Conservation (phyloP, 2,888 invertebrate genomes). For the Drosophila bunnanda region DNA sequence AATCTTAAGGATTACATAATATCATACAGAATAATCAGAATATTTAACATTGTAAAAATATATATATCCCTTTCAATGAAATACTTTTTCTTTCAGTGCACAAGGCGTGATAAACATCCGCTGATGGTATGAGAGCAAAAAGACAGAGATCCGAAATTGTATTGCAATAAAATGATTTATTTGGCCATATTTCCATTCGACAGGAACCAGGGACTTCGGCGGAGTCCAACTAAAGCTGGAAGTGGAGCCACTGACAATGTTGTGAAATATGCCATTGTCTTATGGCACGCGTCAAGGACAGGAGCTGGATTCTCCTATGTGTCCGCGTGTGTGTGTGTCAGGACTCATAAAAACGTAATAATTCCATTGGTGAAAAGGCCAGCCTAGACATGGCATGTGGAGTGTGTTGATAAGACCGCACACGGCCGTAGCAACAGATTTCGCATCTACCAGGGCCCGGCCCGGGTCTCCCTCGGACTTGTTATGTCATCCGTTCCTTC, state of each 20-base stretch:
- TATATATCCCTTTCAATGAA: too few relatives aligned
- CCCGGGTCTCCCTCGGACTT: constrained; percentile 9
- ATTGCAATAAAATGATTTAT: constrained; percentile 79
- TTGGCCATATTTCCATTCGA: constrained; percentile 59
- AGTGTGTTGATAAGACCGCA: constrained; percentile 63
- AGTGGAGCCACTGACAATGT: constrained; percentile 48
- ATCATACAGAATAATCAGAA: not conserved
- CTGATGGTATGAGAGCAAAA: constrained; percentile 6
- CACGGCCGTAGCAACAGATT: constrained; percentile 64
- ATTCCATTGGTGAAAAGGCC: constrained; percentile 63
- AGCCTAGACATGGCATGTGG: constrained; percentile 42
- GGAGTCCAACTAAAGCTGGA: constrained; percentile 40
- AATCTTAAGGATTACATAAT: too few relatives aligned
- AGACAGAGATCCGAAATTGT: constrained; percentile 53
- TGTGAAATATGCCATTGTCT: constrained; percentile 69
- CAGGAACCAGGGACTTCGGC: constrained; percentile 15
- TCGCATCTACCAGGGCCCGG: constrained; percentile 15
- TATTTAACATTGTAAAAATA: not conserved
- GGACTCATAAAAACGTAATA: constrained; percentile 70
- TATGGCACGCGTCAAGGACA: constrained; percentile 58
- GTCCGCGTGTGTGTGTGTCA: constrained; percentile 2
- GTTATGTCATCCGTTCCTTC: constrained; percentile 37
- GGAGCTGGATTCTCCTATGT: constrained; percentile 14
- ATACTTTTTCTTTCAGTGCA: not conserved
- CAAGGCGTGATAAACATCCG: constrained; percentile 55